Conservation (phyloP, 64 coral and sea anemone genomes). For the Exaiptasia diaphana region DNA sequence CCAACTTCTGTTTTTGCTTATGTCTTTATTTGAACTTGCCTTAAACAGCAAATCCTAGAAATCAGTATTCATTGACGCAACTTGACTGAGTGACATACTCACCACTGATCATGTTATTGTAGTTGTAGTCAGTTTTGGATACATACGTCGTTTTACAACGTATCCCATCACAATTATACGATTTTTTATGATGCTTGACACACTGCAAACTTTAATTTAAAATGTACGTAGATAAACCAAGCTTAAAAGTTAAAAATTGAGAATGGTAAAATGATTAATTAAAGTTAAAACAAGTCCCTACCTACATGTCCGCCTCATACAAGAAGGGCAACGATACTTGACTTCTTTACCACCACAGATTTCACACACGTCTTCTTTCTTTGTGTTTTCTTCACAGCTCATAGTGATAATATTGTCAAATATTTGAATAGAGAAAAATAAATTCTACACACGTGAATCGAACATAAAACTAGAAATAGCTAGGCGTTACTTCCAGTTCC, state of each 20-base stretch:
- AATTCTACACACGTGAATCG: too few relatives aligned
- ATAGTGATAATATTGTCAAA: too few relatives aligned
- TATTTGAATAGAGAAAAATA: too few relatives aligned
- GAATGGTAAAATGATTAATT: too few relatives aligned
- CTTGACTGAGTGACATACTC: not conserved
- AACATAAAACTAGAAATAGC: too few relatives aligned
- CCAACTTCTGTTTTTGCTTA: not conserved
- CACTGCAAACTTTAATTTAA: slow-evolving; percentile 25
- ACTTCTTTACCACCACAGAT: slow-evolving; percentile 2
- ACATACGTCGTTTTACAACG: slow-evolving; percentile 48
- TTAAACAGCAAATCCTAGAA: not conserved
- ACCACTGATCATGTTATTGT: slow-evolving; percentile 38
- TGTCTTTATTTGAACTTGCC: not conserved
- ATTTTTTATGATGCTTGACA: slow-evolving; percentile 40
- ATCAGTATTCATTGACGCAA: not conserved
- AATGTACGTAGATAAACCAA: not conserved
- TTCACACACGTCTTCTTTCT: not conserved
- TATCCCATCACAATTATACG: slow-evolving; percentile 25
- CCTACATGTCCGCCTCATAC: slow-evolving; percentile 52
- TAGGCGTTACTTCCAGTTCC: too few relatives aligned
- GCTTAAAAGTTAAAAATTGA: not conserved
- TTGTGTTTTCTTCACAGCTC: not conserved
- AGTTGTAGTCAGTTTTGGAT: slow-evolving; percentile 11
- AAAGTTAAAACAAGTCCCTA: not conserved
- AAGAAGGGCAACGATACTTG: slow-evolving; percentile 48